Evolutionary conservation across 2,113 vertebrate species (phyloP).

Genomic region (Clarias macrocephalus): DNA sequence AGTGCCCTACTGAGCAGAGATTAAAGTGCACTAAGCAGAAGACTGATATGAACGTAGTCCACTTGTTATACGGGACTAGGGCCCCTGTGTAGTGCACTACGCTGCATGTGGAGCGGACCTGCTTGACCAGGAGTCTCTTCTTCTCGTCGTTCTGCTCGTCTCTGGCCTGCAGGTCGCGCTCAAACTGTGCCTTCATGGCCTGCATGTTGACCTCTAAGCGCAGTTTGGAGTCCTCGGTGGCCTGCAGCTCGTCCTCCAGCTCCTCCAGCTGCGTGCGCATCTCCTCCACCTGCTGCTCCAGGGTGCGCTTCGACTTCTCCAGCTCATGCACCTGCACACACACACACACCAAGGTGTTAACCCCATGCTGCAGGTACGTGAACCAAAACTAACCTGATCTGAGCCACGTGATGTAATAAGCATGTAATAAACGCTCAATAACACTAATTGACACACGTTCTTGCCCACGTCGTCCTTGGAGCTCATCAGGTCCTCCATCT

Average conservation of each 20-base stretch:
- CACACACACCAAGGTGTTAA: not conserved
- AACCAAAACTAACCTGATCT: not conserved
- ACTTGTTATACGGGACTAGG: not conserved
- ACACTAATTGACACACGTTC: slow-evolving; percentile 78
- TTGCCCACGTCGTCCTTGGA: slow-evolving; percentile 98
- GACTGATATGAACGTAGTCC: no score
- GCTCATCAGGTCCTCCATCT: slow-evolving; percentile 98
- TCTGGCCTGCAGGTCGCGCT: slow-evolving; percentile 86
- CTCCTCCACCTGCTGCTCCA: slow-evolving; percentile 96
- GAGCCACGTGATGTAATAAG: not conserved
- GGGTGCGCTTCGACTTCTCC: slow-evolving; percentile 93
- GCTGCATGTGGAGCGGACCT: slow-evolving; percentile 69
- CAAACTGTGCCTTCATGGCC: slow-evolving; percentile 98
- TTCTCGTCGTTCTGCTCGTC: slow-evolving; percentile 98
- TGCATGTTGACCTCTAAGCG: slow-evolving; percentile 99
- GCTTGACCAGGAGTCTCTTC: slow-evolving; percentile 91
- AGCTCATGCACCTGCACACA: slow-evolving; percentile 85
- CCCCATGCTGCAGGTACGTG: no score
- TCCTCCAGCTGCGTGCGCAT: slow-evolving; percentile 97
- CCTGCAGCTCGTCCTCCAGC: slow-evolving; percentile 95
- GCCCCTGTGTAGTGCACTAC: not conserved
- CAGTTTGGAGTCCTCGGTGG: slow-evolving; percentile 94
- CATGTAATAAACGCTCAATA: not conserved
- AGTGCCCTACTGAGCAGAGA: no score
- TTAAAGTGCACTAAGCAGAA: no score